Percentiles rank a stretch among this genome's conserved stretches.
Evolutionary conservation across 2,888 invertebrate species (phyloP).

Genomic region (Tridacna crocea): DNA sequence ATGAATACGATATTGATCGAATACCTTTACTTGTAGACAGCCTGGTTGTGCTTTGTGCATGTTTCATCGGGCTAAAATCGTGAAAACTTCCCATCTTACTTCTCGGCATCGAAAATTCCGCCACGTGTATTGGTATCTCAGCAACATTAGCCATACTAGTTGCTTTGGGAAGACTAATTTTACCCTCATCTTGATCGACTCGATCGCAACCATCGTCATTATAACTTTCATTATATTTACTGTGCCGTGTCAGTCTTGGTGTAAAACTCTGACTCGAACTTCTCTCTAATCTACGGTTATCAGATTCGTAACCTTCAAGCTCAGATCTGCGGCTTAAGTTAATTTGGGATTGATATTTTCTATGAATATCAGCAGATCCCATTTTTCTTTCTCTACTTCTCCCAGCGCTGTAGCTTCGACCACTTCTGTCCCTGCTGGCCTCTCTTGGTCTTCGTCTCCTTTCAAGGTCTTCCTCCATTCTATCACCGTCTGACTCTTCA

Average conservation of each 20-base stretch:
- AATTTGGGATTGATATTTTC: slow-evolving; percentile 42
- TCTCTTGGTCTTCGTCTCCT: not conserved
- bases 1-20: too few relatives aligned
- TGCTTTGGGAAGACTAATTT: not conserved
- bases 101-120: slow-evolving; percentile 46
- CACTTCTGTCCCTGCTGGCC: slow-evolving; percentile 3
- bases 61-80: slow-evolving; percentile 48
- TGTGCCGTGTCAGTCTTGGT: slow-evolving; percentile 13
- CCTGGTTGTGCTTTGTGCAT: slow-evolving; percentile 41
- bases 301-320: slow-evolving; percentile 23
- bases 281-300: slow-evolving; percentile 13
- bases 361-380: slow-evolving; percentile 11
- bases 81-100: slow-evolving; percentile 59
- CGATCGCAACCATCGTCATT: not conserved
- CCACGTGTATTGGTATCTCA: not conserved
- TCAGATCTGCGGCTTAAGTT: slow-evolving; percentile 30
- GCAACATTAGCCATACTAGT: slow-evolving; percentile 24
- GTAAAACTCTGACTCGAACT: slow-evolving; percentile 34
- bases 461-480: not conserved
- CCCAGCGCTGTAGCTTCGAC: slow-evolving; percentile 30
- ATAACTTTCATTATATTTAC: not conserved
- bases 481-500: slow-evolving; percentile 40
- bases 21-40: slow-evolving; percentile 49
- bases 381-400: slow-evolving; percentile 6
- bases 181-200: not conserved